A percentile compares a stretch with the other conserved stretches of the same genome.
phyloP scores from a whole-genome alignment of 1,140 invertebrate species.

The Colletes gigas region DNA sequence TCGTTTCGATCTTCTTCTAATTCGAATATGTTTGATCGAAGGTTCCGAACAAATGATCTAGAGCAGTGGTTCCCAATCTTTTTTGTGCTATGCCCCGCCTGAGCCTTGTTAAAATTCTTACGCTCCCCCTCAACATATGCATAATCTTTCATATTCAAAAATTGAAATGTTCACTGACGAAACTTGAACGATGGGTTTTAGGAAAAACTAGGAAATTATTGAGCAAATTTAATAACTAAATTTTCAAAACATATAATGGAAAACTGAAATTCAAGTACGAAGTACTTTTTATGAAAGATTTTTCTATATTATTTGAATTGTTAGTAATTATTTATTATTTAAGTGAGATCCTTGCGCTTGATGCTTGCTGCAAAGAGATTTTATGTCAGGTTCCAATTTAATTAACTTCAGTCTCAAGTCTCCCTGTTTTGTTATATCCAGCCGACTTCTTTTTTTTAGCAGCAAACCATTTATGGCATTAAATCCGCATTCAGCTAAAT shows the following conservation, averaged over 20 bases:
- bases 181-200: slow-evolving; percentile 4
- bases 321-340: neutral
- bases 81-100: neutral
- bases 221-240: slow-evolving; percentile 10
- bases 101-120: slow-evolving; percentile 29
- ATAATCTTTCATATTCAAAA: slow-evolving; percentile 13
- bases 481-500: too few relatives aligned
- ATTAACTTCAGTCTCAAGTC: too few relatives aligned
- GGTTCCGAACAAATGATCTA: too few relatives aligned
- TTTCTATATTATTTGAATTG: slow-evolving; percentile 28
- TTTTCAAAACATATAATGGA: slow-evolving; percentile 33
- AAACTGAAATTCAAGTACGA: slow-evolving; percentile 26
- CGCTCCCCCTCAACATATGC: neutral
- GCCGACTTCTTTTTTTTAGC: too few relatives aligned
- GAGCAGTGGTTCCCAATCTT: neutral
- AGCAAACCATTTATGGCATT: too few relatives aligned
- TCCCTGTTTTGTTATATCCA: too few relatives aligned
- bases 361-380: too few relatives aligned
- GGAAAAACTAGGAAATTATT: slow-evolving; percentile 14
- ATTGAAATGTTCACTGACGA: neutral
- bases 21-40: too few relatives aligned
- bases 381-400: too few relatives aligned
- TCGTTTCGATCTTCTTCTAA: neutral
- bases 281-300: slow-evolving; percentile 27
- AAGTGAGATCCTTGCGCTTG: neutral